phyloP scores from a whole-genome alignment of 2,888 invertebrate species.

The Scelioninae gen. 1 region DNA sequence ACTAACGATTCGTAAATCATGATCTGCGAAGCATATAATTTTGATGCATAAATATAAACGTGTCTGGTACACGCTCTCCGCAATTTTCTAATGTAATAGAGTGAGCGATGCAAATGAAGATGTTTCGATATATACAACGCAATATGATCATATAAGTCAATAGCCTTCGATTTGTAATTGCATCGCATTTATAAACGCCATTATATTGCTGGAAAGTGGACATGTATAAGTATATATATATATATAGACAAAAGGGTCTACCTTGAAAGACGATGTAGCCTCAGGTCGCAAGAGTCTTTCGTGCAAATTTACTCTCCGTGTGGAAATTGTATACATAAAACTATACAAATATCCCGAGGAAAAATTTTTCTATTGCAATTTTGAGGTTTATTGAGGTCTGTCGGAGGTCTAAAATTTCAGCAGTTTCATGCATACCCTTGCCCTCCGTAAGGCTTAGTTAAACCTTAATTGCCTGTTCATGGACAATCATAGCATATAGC shows the following conservation, averaged over 20 bases:
- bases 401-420: too few relatives aligned
- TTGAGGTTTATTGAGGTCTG: too few relatives aligned
- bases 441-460: too few relatives aligned
- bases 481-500: too few relatives aligned
- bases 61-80: slow-evolving; percentile 45
- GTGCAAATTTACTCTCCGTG: background rate
- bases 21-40: slow-evolving; percentile 63
- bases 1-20: slow-evolving; percentile 64
- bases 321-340: too few relatives aligned
- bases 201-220: slow-evolving; percentile 30
- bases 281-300: slow-evolving; percentile 2
- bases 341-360: too few relatives aligned
- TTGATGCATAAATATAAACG: slow-evolving; percentile 68
- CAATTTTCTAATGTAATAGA: slow-evolving; percentile 68
- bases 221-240: background rate
- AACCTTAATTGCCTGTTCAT: too few relatives aligned
- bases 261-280: slow-evolving; percentile 1
- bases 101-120: slow-evolving; percentile 62
- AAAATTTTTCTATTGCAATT: too few relatives aligned
- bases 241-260: background rate
- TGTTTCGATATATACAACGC: slow-evolving; percentile 66
- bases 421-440: too few relatives aligned
- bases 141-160: slow-evolving; percentile 66
- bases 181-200: slow-evolving; percentile 54
- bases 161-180: slow-evolving; percentile 65